A percentile compares a stretch with the other conserved stretches of the same genome.
These are phyloP conservation scores for Caenorhabditis zanzibari DNA, from an alignment of 2,888 invertebrate genomes.

Conservation along the genomic window DNA sequence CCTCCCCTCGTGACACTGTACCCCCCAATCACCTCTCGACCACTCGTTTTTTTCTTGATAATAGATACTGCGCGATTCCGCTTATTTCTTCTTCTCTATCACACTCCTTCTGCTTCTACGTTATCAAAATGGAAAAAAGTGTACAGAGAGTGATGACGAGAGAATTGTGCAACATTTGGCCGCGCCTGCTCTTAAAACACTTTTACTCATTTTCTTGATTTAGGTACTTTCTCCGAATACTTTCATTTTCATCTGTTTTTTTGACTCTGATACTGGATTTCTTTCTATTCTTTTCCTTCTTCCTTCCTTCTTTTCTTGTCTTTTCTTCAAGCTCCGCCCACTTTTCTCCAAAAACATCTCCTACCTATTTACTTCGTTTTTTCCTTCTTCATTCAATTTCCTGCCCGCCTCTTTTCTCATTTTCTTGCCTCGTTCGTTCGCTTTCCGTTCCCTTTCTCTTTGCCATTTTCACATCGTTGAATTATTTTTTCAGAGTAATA, in stretches of 20 bases:
- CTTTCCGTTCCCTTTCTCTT: not conserved
- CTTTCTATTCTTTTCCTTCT: not conserved
- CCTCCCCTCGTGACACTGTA: constrained; percentile 40
- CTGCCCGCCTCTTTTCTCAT: constrained; percentile 29
- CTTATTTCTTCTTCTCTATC: constrained; percentile 26
- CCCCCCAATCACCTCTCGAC: not conserved
- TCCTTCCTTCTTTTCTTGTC: constrained; percentile 3
- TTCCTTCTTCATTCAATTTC: constrained; percentile 33
- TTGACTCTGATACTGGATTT: constrained; percentile 9
- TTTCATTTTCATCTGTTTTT: constrained; percentile 4
- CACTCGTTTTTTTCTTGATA: constrained; percentile 31
- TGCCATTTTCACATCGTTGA: not conserved
- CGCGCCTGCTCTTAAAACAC: constrained; percentile 16
- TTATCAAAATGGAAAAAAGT: constrained; percentile 32
- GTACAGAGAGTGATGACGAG: constrained; percentile 34
- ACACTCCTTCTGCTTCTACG: constrained; percentile 16
- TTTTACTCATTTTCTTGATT: constrained; percentile 18
- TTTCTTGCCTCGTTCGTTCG: constrained; percentile 1
- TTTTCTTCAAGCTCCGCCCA: constrained; percentile 21
- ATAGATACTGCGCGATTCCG: constrained; percentile 49
- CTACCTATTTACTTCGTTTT: constrained; percentile 46
- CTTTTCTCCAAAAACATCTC: constrained; percentile 29
- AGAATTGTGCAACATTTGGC: constrained; percentile 47
- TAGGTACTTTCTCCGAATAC: constrained; percentile 20
- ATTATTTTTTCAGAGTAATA: constrained; percentile 30